Conservation (phyloP, 2,113 vertebrate genomes). For the Haemorhous mexicanus region DNA sequence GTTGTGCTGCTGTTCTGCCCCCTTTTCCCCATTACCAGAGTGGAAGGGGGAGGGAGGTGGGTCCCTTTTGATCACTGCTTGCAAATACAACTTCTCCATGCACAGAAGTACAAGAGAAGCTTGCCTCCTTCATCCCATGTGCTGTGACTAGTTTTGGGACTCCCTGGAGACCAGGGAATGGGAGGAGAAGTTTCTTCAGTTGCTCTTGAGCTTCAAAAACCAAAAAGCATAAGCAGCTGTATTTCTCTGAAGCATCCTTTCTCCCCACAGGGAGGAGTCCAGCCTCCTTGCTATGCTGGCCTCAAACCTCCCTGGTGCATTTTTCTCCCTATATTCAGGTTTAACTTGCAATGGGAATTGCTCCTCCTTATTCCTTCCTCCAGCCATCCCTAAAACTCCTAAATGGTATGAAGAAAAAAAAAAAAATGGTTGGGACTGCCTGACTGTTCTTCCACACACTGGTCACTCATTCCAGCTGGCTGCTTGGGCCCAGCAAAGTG, state of each 20-base stretch:
- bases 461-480: neutral
- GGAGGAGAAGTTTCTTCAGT: conserved; percentile 44
- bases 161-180: neutral
- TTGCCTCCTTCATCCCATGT: conserved; percentile 49
- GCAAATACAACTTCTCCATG: neutral
- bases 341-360: neutral
- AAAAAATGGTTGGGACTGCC: neutral
- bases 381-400: conserved; percentile 16
- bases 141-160: conserved; percentile 17
- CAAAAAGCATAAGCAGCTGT: neutral
- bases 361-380: conserved; percentile 39
- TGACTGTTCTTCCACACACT: neutral
- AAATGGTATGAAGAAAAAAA: neutral
- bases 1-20: conserved; percentile 34
- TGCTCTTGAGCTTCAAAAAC: neutral
- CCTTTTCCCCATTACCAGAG: neutral
- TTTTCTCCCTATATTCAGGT: neutral
- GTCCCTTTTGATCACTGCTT: conserved; percentile 45
- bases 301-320: neutral
- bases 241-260: neutral
- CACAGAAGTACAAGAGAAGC: neutral
- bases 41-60: neutral
- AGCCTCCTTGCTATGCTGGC: neutral
- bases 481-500: neutral
- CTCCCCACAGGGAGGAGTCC: neutral